These are phyloP conservation scores for Paedocypris micromegethes DNA, from an alignment of 2,797 vertebrate genomes.

Conservation along the genomic window DNA sequence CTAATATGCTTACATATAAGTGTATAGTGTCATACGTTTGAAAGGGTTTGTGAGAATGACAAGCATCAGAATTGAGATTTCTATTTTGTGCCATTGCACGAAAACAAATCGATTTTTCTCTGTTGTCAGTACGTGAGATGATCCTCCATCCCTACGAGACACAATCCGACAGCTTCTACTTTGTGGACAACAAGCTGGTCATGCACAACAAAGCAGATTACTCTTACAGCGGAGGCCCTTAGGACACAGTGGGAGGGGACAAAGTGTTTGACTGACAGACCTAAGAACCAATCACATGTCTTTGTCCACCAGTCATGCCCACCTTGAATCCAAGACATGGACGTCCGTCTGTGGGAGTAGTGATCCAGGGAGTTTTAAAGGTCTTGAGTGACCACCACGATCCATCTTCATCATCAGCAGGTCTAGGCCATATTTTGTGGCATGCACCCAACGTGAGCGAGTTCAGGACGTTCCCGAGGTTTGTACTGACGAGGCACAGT, in stretches of 20 bases:
- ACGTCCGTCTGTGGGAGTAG: constrained; percentile 26
- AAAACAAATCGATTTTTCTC: not conserved
- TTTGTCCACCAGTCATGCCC: constrained; percentile 40
- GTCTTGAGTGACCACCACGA: constrained; percentile 30
- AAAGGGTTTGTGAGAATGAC: no score
- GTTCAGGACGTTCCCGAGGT: not conserved
- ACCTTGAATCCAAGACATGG: constrained; percentile 34
- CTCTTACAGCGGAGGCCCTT: constrained; percentile 91
- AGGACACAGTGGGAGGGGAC: constrained; percentile 40
- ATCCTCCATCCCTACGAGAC: constrained; percentile 91
- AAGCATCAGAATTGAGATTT: no score
- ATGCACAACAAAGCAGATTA: constrained; percentile 99
- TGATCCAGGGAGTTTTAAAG: constrained; percentile 29
- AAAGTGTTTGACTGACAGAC: constrained; percentile 30
- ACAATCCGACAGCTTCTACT: constrained; percentile 99
- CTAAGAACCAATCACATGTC: constrained; percentile 40
- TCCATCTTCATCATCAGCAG: constrained; percentile 47
- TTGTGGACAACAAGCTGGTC: constrained; percentile 96
- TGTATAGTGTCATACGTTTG: no score
- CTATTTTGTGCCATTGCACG: no score
- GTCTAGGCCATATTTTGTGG: constrained; percentile 15
- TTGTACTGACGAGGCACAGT: constrained; percentile 13
- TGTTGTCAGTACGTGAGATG: constrained; percentile 86
- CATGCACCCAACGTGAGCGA: constrained; percentile 5
- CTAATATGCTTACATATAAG: no score